Conservation (phyloP, 2,113 vertebrate species). For the Carassius auratus region DNA sequence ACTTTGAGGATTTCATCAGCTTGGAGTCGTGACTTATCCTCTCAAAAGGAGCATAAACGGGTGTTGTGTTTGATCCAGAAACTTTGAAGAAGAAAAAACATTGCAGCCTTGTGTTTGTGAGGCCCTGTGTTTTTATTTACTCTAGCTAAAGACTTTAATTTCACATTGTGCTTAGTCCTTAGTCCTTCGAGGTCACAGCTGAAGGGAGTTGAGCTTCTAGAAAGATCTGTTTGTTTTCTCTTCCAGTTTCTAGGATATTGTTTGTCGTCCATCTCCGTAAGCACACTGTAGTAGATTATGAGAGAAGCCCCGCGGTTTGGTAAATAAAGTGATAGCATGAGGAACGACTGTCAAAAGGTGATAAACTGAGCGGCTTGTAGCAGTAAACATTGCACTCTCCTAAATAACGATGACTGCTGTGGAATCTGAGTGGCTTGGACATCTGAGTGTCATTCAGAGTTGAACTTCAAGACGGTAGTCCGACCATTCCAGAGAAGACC, state of each 20-base stretch:
- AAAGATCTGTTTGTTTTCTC: conserved; percentile 62
- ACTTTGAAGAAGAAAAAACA: conserved; percentile 24
- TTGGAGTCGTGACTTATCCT: conserved; percentile 27
- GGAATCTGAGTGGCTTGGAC: conserved; percentile 47
- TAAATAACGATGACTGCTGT: conserved; percentile 42
- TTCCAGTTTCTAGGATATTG: conserved; percentile 61
- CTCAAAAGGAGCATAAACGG: conserved; percentile 54
- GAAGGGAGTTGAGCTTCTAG: conserved; percentile 54
- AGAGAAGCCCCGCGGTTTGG: conserved; percentile 48
- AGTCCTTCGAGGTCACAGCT: conserved; percentile 54
- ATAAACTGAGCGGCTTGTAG: conserved; percentile 64
- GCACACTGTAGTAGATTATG: conserved; percentile 51
- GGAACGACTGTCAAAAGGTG: conserved; percentile 57
- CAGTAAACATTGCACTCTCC: conserved; percentile 65
- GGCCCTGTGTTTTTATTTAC: conserved; percentile 52
- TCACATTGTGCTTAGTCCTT: conserved; percentile 50
- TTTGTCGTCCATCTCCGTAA: conserved; percentile 50
- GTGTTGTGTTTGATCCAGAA: conserved; percentile 54
- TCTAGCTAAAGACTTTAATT: conserved; percentile 51
- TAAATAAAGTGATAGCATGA: conserved; percentile 56
- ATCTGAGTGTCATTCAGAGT: not conserved
- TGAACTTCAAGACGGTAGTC: not conserved
- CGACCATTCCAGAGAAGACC: conserved; percentile 1
- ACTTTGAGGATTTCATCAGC: not conserved
- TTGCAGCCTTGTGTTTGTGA: conserved; percentile 30